These are phyloP conservation scores for Leptopilina myrica DNA, from an alignment of 2,888 invertebrate genomes.

Conservation along the genomic window DNA sequence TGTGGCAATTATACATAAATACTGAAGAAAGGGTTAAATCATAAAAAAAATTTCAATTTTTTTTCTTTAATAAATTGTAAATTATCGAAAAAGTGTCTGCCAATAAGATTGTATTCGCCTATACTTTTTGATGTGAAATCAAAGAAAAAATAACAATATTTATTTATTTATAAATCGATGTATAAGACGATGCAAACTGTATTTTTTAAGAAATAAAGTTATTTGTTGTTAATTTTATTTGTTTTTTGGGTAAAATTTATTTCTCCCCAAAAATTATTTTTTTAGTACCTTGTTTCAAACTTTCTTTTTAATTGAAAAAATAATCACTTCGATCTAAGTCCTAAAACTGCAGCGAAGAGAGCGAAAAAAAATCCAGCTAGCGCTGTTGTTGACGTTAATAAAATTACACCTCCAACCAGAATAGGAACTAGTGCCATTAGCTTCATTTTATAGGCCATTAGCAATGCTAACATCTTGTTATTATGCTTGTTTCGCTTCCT, in stretches of 20 bases:
- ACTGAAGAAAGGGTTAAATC: not conserved
- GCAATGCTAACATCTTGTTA: constrained; percentile 83
- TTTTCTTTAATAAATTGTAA: not conserved
- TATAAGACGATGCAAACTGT: constrained; percentile 51
- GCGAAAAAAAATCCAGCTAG: constrained; percentile 93
- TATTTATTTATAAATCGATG: constrained; percentile 56
- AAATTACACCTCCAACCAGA: constrained; percentile 83
- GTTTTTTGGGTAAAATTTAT: constrained; percentile 12
- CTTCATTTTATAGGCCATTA: constrained; percentile 90
- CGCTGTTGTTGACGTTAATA: constrained; percentile 87
- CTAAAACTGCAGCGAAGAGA: constrained; percentile 89
- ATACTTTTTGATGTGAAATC: constrained; percentile 46
- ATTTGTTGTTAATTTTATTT: constrained; percentile 45
- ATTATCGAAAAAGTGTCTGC: constrained; percentile 46
- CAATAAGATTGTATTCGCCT: constrained; percentile 41
- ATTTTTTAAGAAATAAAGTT: constrained; percentile 55
- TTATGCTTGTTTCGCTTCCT: constrained; percentile 62
- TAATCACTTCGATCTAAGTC: constrained; percentile 77
- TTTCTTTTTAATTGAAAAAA: constrained; percentile 36
- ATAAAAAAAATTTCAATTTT: constrained; percentile 29
- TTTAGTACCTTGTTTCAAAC: constrained; percentile 32
- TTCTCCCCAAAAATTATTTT: constrained; percentile 4
- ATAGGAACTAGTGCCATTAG: constrained; percentile 88
- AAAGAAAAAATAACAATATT: constrained; percentile 44
- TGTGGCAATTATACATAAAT: not conserved